Conservation (phyloP, 37 sponge, comb jelly and placozoan genomes). For the Amphimedon queenslandica region DNA sequence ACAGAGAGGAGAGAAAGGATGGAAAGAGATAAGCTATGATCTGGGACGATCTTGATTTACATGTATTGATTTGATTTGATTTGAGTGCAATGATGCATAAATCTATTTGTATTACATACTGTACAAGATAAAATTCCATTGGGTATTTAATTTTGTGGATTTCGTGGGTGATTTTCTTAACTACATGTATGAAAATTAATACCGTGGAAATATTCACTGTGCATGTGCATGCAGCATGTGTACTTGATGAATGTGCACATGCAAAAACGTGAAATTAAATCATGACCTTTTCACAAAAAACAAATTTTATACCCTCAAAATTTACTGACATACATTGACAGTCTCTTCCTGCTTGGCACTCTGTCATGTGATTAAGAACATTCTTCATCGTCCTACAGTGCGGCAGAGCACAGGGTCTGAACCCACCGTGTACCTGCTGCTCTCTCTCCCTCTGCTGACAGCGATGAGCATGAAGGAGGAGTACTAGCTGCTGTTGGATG, state of each 20-base stretch:
- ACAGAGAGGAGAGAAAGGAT: not conserved
- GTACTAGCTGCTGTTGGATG: slow-evolving; percentile 94
- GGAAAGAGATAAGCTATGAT: too few species aligned
- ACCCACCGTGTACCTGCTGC: slow-evolving; percentile 44
- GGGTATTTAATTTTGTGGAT: too few species aligned
- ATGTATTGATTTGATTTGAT: too few species aligned
- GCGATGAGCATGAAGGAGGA: slow-evolving; percentile 98
- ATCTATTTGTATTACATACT: too few species aligned
- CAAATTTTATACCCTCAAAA: not conserved
- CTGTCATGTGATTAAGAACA: slow-evolving; percentile 93
- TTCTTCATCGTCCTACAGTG: slow-evolving; percentile 96
- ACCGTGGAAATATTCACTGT: not conserved
- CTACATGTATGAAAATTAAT: too few species aligned
- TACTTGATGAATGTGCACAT: not conserved
- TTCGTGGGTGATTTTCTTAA: too few species aligned
- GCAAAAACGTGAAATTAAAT: not conserved
- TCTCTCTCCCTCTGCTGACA: slow-evolving; percentile 88
- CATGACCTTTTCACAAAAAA: not conserved
- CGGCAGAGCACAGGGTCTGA: slow-evolving; percentile 73
- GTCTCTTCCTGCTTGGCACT: slow-evolving; percentile 71
- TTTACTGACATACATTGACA: slow-evolving; percentile 90
- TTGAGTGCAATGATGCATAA: too few species aligned
- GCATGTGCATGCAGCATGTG: not conserved
- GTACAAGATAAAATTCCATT: too few species aligned
- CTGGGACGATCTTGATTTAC: too few species aligned